Base-by-base conservation (phyloP, 2,888 invertebrate genomes). In the Listrodromus nycthemerus region DNA sequence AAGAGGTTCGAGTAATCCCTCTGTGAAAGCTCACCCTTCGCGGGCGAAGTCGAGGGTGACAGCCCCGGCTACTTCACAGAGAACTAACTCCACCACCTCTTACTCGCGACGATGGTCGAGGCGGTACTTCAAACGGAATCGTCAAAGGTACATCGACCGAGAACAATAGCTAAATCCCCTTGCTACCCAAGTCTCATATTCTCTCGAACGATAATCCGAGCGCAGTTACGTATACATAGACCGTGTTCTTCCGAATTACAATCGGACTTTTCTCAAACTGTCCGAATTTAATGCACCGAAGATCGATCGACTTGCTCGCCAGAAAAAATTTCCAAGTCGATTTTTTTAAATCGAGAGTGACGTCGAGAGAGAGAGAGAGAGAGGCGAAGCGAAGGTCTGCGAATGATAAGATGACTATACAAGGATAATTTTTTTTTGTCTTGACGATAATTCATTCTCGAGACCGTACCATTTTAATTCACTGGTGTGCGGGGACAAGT, bases 51-150 rank as follows among this genome's bases (percentile, higher is more conserved):
- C 90, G 89, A 89, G 90, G 90, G 88, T 89, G 91, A 91, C 91
- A 90, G 90, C 86, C 77, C 77, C 69, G 86, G 86, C 66, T 84
- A 84, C 86, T 86, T 86, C 78, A 82, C 82, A 82, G 71, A 71
- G 71, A 77, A 24, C 73, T 24, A 41, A 58, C 69, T 50, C 83
- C 52, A 50, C 75, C 61, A 67, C 75, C 63, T 61, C 75, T 58
- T 27, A 58, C 58, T 75, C 73, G 77, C 86, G 78, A 80, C 87
- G 85, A 80, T 84, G 83, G 73, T 87, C 87, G 84, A 82, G 86
- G 85, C 83, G 87, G 85, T 87, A 89, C 90, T 91, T 92, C 92
- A 92, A 92, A 92, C 92, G 85, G 91, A 92, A 92, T 92, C 91
- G 89, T 92, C 92, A 92, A 92, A 92, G 92, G 87, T 90, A 90